phyloP scores from a whole-genome alignment of 2,888 invertebrate species.

The Deladenus siricidicola region DNA sequence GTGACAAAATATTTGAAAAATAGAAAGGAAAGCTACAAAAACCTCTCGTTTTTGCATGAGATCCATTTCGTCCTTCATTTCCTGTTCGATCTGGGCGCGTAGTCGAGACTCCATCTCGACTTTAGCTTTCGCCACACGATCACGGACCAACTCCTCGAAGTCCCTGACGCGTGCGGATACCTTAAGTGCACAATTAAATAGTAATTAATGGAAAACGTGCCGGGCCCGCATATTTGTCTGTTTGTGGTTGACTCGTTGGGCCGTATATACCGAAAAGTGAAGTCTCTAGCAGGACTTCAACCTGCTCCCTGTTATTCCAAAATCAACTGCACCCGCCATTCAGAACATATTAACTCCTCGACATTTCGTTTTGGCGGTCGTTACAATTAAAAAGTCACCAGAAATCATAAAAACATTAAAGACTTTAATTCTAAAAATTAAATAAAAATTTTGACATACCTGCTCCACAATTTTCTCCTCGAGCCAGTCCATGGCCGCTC shows the following conservation, averaged over 20 bases:
- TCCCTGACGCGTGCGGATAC: constrained; percentile 16
- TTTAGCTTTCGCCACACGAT: constrained; percentile 28
- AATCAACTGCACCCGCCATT: no score
- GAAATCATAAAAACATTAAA: background rate
- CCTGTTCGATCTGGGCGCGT: constrained; percentile 45
- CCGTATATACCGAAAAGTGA: no score
- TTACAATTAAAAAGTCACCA: no score
- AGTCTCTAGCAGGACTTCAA: no score
- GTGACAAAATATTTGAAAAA: background rate
- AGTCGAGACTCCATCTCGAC: constrained; percentile 43
- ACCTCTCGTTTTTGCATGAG: constrained; percentile 55
- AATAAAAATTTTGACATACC: constrained; percentile 21
- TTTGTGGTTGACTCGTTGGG: background rate
- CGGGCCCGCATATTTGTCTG: constrained; percentile 2
- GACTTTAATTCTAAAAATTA: background rate
- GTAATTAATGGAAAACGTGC: background rate
- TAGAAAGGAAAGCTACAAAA: no score
- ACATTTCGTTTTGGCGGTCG: no score
- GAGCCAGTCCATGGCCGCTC: constrained; percentile 37
- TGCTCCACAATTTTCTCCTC: constrained; percentile 41
- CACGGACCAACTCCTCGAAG: constrained; percentile 26
- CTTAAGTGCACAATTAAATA: constrained; percentile 17
- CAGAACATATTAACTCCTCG: no score
- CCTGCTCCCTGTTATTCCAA: no score
- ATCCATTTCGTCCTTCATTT: constrained; percentile 46